These are phyloP conservation scores for Alca torda DNA, from an alignment of 2,797 vertebrate genomes.

Conservation along the genomic window DNA sequence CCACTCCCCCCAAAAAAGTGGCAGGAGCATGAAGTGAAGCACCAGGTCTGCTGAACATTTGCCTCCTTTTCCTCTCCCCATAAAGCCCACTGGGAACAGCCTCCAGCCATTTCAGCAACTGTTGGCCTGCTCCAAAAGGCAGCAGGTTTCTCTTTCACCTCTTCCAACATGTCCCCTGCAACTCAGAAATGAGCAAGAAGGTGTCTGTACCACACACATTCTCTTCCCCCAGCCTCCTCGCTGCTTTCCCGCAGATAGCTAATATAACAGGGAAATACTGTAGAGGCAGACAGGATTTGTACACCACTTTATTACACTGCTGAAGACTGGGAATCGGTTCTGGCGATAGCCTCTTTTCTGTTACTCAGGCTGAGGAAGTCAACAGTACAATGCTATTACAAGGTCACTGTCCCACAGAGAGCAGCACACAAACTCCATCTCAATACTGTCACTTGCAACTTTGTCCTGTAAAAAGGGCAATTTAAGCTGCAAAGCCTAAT, in stretches of 20 bases:
- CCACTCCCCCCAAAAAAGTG: background rate
- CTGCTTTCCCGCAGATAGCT: background rate
- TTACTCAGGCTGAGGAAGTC: background rate
- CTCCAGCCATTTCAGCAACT: background rate
- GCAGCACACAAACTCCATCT: background rate
- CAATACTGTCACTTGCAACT: background rate
- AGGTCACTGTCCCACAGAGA: background rate
- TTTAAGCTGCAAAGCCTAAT: background rate
- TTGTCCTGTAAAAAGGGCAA: background rate
- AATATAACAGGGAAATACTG: background rate
- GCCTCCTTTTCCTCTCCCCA: background rate
- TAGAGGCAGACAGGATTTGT: background rate
- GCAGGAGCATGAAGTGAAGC: background rate
- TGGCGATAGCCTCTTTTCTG: background rate
- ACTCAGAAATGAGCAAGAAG: background rate
- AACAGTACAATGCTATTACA: background rate
- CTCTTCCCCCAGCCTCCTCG: background rate
- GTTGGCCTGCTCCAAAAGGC: background rate
- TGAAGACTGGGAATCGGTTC: background rate
- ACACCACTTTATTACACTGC: constrained; percentile 12
- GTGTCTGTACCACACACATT: accelerated
- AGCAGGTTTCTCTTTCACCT: background rate
- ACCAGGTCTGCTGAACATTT: background rate
- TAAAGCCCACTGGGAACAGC: background rate
- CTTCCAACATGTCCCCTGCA: background rate